Evolutionary conservation across 2,888 invertebrate genomes (phyloP), one percentile per base, ranked within the genome.

Genomic region (Loripinus fragilis): DNA sequence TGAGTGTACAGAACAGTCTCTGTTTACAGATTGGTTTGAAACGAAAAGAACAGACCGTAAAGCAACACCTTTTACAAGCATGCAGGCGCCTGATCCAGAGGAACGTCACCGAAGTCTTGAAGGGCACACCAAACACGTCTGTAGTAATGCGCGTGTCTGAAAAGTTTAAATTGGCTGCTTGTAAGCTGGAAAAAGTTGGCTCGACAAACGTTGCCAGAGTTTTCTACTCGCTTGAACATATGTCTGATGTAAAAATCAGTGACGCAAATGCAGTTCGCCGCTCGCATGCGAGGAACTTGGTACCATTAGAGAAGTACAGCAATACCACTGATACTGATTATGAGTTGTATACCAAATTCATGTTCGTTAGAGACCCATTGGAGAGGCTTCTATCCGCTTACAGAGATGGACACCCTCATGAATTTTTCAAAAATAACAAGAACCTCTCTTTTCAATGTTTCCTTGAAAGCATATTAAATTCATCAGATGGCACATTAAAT

Each of bases 201-300:
- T 60, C 60, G 2, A 60, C 60, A 12, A 60, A 60, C 28, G 33
- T 60, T 33, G 60, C 60, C 2, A 60, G 60, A 33, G 60, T 60
- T 30, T 20, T 60, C 1, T 60, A 60, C 23, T 17, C 60, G 33
- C 60, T 60, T 12, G 60, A 60, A 5, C 60, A 60, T 33, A 2
- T 60, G 20, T 20, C 30, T 17, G 33, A 10, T 25, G 1, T 12
- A 2, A n/a, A n/a, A n/a, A n/a, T n/a, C n/a, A 30, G 1, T 10
- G 33, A 60, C 23, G 30, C 60, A 8, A 60, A 60, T 33, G 10
- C 30, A 12, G 20, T 60, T n/a, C 2, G 3, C 1, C 25, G 1
- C 5, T 12, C 38, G 5, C 38, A 38, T 5, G 55, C 25, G 25
- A 55, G 55, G 25, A n/a, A 55, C 17, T 5, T 5, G 28, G 55